Evolutionary conservation across 2,888 invertebrate species (phyloP), one percentile per base, ranked within the genome.

Genomic region (Tenthredo scrophulariae): DNA sequence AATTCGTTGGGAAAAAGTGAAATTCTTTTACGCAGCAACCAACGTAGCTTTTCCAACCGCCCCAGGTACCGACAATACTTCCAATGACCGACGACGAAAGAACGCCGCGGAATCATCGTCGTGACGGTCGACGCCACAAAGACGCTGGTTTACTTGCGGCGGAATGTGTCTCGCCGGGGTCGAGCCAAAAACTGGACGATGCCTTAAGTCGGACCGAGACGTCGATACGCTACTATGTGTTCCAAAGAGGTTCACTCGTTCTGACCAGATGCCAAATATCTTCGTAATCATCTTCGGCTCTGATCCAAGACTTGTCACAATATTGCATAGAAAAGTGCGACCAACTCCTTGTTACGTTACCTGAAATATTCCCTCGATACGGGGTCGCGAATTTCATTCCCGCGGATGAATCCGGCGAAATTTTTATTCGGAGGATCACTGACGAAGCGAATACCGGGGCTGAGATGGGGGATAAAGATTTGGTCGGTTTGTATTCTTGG

Each of bases 401-500:
- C 6, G 40, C 40, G 4, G 40, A 74, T 74, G 13, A 26, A 43
- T 84, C 65, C 29, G 84, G 54, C 67, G n/a, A 65, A 54, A 40
- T 15, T 77, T 77, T 77, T 54, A 54, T 54, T 77, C 77, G 77
- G 15, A 46, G 50, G 46, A 77, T 77, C 77, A 77, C 50, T 18
- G 58, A 62, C 80, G 29, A 40, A 62, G n/a, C 80, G 62, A 80
- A 80, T 80, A 80, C 80, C 80, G 33, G 22, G 18, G 77, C 22
- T 13, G 54, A 84, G 84, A 77, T 65, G 83, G 83, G 43, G 18
- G n/a, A 70, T n/a, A 43, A 67, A 62, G 79, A 86, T 86, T 84
- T 85, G 84, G 85, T 83, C 86, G 85, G 87, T 86, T 86, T 86
- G 87, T 87, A 86, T 87, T 86, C 86, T 79, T 79, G 75, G 70